Evolutionary conservation across 2,797 vertebrate genomes (phyloP).

Genomic region (Moxostoma hubbsi): DNA sequence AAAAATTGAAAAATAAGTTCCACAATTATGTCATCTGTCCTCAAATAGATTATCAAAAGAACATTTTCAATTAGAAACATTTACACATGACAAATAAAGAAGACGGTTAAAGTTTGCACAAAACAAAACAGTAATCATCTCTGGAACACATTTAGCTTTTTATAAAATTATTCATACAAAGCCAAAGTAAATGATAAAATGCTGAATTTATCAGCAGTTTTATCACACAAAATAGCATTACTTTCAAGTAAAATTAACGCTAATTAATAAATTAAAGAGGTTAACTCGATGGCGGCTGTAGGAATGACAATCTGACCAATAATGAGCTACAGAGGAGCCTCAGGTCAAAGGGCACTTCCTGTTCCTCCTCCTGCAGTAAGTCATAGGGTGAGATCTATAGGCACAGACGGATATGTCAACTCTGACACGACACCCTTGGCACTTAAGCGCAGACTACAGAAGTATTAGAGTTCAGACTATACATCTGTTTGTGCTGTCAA

Average conservation of each 20-base stretch:
- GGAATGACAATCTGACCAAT: slow-evolving; percentile 55
- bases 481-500: slow-evolving; percentile 68
- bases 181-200: slow-evolving; percentile 61
- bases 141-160: slow-evolving; percentile 67
- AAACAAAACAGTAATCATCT: slow-evolving; percentile 83
- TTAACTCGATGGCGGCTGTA: slow-evolving; percentile 62
- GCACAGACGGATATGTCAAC: slow-evolving; percentile 53
- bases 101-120: slow-evolving; percentile 83
- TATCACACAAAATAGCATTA: slow-evolving; percentile 69
- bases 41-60: slow-evolving; percentile 83
- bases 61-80: slow-evolving; percentile 76
- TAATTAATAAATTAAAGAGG: slow-evolving; percentile 83
- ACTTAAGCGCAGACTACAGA: slow-evolving; percentile 64
- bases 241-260: slow-evolving; percentile 82
- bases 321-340: slow-evolving; percentile 60
- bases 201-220: slow-evolving; percentile 23
- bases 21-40: slow-evolving; percentile 83
- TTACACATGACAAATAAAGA: slow-evolving; percentile 94
- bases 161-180: slow-evolving; percentile 62
- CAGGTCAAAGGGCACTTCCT: slow-evolving; percentile 75
- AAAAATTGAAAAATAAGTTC: slow-evolving; percentile 55
- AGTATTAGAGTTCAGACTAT: slow-evolving; percentile 59
- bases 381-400: slow-evolving; percentile 66
- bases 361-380: slow-evolving; percentile 68
- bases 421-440: slow-evolving; percentile 60